phyloP scores from a whole-genome alignment of 1,140 invertebrate species.

The Nephotettix cincticeps region DNA sequence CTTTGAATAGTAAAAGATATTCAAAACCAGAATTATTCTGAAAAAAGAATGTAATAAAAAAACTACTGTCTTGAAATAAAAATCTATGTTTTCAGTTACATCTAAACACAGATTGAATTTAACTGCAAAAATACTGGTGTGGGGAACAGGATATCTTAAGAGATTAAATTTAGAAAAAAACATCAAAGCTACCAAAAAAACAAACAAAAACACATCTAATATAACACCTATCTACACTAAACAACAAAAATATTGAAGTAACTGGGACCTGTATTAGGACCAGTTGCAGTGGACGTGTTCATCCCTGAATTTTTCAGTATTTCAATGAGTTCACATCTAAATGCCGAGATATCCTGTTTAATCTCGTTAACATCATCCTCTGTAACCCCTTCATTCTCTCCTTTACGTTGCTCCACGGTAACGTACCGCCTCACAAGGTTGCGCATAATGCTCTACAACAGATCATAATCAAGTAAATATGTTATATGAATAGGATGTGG shows the following conservation, averaged over 20 bases:
- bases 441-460: constrained; percentile 83
- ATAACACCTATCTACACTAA: too few species aligned
- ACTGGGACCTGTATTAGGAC: constrained; percentile 61
- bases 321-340: constrained; percentile 93
- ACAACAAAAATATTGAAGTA: background rate
- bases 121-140: too few species aligned
- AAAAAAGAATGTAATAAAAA: too few species aligned
- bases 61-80: too few species aligned
- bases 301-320: constrained; percentile 92
- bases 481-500: background rate
- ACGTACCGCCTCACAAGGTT: constrained; percentile 95
- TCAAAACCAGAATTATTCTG: too few species aligned
- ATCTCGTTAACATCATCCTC: constrained; percentile 99
- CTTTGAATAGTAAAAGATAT: too few species aligned
- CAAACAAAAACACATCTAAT: too few species aligned
- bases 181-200: too few species aligned
- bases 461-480: constrained; percentile 15
- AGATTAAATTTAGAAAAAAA: too few species aligned
- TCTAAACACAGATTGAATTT: too few species aligned
- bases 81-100: too few species aligned
- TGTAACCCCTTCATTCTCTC: constrained; percentile 93
- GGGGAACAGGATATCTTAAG: too few species aligned
- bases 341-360: constrained; percentile 95
- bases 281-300: constrained; percentile 81
- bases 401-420: constrained; percentile 91